Conservation (phyloP, 2,113 vertebrate genomes). For the Lycocorax pyrrhopterus region DNA sequence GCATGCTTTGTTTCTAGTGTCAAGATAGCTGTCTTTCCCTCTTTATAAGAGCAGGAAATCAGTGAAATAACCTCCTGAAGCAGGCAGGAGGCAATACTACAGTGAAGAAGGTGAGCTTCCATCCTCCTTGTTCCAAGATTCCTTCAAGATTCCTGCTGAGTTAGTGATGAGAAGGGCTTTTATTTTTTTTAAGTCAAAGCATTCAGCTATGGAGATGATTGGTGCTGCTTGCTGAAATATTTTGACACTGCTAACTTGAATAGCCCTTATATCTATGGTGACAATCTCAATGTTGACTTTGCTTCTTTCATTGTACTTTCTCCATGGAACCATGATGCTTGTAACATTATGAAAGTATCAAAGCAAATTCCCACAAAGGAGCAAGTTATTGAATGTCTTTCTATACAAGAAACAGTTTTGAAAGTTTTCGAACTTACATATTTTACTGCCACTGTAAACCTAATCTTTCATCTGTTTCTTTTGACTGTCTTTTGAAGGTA, state of each 20-base stretch:
- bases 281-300: neutral
- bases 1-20: neutral
- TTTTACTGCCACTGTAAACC: neutral
- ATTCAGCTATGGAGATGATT: neutral
- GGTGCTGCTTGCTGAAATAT: neutral
- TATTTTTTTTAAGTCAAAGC: neutral
- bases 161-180: neutral
- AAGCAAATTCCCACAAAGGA: neutral
- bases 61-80: neutral
- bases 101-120: neutral
- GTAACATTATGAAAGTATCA: neutral
- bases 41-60: neutral
- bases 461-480: neutral
- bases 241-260: neutral
- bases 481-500: neutral
- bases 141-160: neutral
- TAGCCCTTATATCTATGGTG: neutral
- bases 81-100: neutral
- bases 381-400: neutral
- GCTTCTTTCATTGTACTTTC: neutral
- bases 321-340: neutral
- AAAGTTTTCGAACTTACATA: neutral
- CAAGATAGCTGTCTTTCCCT: neutral
- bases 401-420: neutral
- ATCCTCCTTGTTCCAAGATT: neutral